Evolutionary conservation across 1,140 invertebrate species (phyloP).

Genomic region (Laodelphax striatellus): DNA sequence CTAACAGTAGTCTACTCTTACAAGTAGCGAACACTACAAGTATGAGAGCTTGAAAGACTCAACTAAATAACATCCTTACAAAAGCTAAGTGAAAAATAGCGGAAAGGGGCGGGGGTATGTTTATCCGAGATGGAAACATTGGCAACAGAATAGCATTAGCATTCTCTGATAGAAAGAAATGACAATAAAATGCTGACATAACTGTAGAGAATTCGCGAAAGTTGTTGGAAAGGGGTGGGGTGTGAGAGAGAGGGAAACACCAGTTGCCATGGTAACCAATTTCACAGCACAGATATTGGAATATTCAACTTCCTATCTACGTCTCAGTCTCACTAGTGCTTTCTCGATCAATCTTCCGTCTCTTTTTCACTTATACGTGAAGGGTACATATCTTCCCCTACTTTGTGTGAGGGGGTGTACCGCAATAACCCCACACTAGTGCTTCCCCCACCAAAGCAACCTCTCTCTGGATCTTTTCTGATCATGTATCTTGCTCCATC

Average conservation of each 20-base stretch:
- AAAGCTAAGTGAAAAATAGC: no score
- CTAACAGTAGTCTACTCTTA: no score
- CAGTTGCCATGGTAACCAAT: not conserved
- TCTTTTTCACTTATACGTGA: not conserved
- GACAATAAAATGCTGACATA: conserved; percentile 1
- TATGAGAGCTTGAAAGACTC: no score
- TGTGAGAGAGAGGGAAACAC: not conserved
- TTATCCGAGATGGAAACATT: not conserved
- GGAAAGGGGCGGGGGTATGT: not conserved
- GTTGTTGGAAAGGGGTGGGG: not conserved
- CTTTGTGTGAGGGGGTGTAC: no score
- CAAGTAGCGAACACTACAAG: no score
- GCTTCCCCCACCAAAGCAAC: not conserved
- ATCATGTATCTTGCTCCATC: no score
- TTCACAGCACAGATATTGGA: not conserved
- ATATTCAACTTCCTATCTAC: not conserved
- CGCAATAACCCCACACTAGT: not conserved
- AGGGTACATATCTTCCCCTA: not conserved
- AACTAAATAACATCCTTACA: no score
- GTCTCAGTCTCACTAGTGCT: no score
- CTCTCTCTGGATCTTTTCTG: not conserved
- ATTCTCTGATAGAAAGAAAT: conserved; percentile 1
- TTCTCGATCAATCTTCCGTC: no score
- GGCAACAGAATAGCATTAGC: not conserved
- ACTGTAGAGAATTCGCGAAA: no score